Evolutionary conservation across 2,888 invertebrate genomes (phyloP), one percentile per base, ranked within the genome.

Genomic region (Drosophila nr. perissopoda): DNA sequence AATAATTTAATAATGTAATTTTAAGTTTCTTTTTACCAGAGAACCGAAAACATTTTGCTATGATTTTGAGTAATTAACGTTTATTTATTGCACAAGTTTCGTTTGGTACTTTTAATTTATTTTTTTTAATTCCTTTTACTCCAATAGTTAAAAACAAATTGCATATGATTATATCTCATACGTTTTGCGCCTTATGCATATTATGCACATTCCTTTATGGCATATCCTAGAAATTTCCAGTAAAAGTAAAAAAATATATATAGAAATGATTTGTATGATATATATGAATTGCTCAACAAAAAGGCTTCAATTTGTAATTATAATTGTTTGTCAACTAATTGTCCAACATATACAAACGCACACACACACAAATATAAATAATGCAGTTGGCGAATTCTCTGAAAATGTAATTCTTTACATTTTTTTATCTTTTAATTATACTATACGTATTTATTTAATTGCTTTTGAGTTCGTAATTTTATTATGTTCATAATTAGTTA

Each of bases 251-350:
- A 56, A 29, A 52, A 33, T 10, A 33, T 13, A 31, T 65, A 38
- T 51, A 40, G 7, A 31, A 42, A 38, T 65, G 34, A 53, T 65
- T 73, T 66, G 16, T 71, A 62, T 36, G 52, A 45, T 59, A 40
- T 29, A 13, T n/a, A 29, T 29, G 49, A 68, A 36, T 27, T 57
- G 48, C 54, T 42, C 65, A 60, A 65, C 70, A 36, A 76, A 74
- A 80, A 71, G 89, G 84, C 89, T 83, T 75, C 34, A 70, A 74
- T 73, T 89, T 89, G 89, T 87, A 89, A 81, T 67, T 67, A 82
- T 75, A 73, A 76, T 80, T 74, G 66, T 84, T 80, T 76, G 61
- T 73, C 79, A 76, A 76, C 74, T 68, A 71, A 76, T 71, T 71
- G 63, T 74, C 67, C 49, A 67, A 48, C 66, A 66, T 45, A 67